phyloP scores from a whole-genome alignment of 2,797 vertebrate species.

The Xenopus petersii region DNA sequence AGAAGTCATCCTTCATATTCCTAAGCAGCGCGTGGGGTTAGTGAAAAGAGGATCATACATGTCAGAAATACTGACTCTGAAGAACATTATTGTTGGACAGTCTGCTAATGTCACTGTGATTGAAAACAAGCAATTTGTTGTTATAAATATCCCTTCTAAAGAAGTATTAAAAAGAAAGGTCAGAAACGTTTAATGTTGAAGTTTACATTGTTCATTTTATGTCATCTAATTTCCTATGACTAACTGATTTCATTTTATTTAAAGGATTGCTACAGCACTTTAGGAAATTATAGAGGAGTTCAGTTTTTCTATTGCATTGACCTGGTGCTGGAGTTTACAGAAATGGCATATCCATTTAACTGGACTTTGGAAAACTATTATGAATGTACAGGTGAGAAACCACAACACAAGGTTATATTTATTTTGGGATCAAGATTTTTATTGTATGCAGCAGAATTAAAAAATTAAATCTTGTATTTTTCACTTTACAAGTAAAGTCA shows the following conservation, averaged over 20 bases:
- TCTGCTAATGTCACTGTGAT: slow-evolving; percentile 56
- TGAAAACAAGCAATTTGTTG: slow-evolving; percentile 58
- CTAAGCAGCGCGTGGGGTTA: slow-evolving; percentile 64
- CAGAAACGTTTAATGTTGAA: slow-evolving; percentile 16
- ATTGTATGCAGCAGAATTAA: too few relatives aligned
- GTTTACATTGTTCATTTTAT: background rate
- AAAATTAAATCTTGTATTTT: too few relatives aligned
- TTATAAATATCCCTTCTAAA: slow-evolving; percentile 52
- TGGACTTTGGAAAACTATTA: slow-evolving; percentile 71
- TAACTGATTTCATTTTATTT: background rate
- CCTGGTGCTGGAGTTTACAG: slow-evolving; percentile 65
- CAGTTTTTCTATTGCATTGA: slow-evolving; percentile 65
- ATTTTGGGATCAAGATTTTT: too few relatives aligned
- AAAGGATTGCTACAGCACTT: slow-evolving; percentile 33
- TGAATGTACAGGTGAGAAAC: slow-evolving; percentile 62
- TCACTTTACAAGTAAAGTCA: too few relatives aligned
- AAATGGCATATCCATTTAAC: slow-evolving; percentile 65
- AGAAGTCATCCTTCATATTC: slow-evolving; percentile 61
- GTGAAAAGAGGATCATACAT: slow-evolving; percentile 59
- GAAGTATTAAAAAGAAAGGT: slow-evolving; percentile 63
- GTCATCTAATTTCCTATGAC: background rate
- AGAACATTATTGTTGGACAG: slow-evolving; percentile 56
- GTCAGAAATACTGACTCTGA: slow-evolving; percentile 56
- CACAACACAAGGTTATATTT: too few relatives aligned
- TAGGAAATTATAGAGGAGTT: slow-evolving; percentile 38